These are phyloP conservation scores for Microcebus ravelobensis DNA, from an alignment of 2,113 vertebrate species.

Conservation along the genomic window DNA sequence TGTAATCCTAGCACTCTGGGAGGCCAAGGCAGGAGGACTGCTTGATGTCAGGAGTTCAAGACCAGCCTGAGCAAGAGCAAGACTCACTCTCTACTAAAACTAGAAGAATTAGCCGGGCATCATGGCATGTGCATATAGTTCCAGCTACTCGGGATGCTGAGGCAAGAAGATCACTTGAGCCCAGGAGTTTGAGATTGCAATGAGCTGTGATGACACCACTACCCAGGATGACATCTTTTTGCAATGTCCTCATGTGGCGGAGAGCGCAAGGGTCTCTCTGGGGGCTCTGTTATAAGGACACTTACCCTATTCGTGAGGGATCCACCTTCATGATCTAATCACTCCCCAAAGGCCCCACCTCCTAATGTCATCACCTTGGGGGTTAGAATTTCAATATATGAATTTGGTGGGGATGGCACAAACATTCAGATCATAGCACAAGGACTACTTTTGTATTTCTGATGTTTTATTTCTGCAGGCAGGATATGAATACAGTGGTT, in stretches of 20 bases:
- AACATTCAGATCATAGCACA: background rate
- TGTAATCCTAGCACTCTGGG: too few species aligned
- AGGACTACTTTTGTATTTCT: background rate
- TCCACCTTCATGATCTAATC: background rate
- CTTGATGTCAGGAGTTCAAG: too few species aligned
- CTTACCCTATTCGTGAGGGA: too few species aligned
- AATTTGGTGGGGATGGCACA: background rate
- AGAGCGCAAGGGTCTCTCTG: background rate
- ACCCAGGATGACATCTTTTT: background rate
- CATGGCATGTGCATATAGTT: too few species aligned
- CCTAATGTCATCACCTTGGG: background rate
- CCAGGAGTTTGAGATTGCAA: too few species aligned
- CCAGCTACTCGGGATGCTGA: too few species aligned
- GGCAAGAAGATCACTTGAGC: too few species aligned
- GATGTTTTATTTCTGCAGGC: background rate
- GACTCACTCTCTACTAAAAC: too few species aligned
- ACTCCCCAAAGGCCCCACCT: background rate
- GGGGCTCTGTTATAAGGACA: background rate
- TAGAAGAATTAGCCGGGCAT: too few species aligned
- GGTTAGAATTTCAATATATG: background rate
- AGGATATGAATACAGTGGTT: background rate
- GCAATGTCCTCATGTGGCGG: rapidly evolving
- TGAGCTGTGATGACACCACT: too few species aligned
- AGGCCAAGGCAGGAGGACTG: too few species aligned
- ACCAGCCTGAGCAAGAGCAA: too few species aligned